phyloP scores from a whole-genome alignment of 2,888 invertebrate genomes.

The Rambutsinella grinnellia region DNA sequence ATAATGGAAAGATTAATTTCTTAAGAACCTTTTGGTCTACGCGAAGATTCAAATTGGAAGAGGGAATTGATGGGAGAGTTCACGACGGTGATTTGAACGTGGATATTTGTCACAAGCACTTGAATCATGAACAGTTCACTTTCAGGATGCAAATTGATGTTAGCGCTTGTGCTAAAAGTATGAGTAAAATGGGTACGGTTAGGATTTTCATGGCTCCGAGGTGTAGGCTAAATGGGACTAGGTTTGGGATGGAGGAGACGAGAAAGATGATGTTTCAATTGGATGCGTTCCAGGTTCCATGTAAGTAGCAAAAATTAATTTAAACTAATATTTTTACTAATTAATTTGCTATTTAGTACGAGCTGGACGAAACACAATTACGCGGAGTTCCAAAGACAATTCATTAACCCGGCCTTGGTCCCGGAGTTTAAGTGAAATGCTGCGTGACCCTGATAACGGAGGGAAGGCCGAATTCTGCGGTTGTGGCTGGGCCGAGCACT shows the following conservation, averaged over 20 bases:
- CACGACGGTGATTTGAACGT: conserved; percentile 34
- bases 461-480: conserved; percentile 66
- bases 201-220: conserved; percentile 47
- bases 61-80: conserved; percentile 40
- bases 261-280: conserved; percentile 40
- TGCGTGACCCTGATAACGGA: conserved; percentile 5
- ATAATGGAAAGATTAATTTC: conserved; percentile 27
- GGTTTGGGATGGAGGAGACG: conserved; percentile 27
- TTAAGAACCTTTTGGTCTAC: conserved; percentile 46
- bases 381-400: conserved; percentile 29
- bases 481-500: conserved; percentile 82
- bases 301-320: conserved; percentile 13
- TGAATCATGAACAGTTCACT: too few species aligned
- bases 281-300: conserved; percentile 40
- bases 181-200: conserved; percentile 34
- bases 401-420: conserved; percentile 41
- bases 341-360: conserved; percentile 6
- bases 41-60: conserved; percentile 47
- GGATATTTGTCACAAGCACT: conserved; percentile 46
- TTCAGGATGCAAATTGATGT: conserved; percentile 15
- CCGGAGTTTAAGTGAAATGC: conserved; percentile 2
- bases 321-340: neutral
- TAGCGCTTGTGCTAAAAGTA: conserved; percentile 24
- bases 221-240: conserved; percentile 36
- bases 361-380: conserved; percentile 38